phyloP scores from a whole-genome alignment of 2,888 invertebrate genomes.

The Stomorhina lunata region DNA sequence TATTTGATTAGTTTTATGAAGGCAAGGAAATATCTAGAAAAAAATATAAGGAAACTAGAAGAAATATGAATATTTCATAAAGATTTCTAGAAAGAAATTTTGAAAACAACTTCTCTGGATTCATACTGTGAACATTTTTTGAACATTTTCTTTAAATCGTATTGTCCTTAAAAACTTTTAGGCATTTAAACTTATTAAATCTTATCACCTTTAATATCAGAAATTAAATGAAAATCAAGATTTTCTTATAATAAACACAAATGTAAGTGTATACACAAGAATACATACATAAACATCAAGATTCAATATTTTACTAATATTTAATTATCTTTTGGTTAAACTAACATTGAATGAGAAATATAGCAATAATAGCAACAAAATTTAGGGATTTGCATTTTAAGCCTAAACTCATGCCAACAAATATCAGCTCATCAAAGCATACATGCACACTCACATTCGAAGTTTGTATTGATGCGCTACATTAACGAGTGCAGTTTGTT shows the following conservation, averaged over 20 bases:
- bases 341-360: conserved; percentile 1
- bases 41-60: too few species aligned
- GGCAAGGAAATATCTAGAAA: too few species aligned
- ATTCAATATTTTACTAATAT: conserved; percentile 46
- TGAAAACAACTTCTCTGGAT: too few species aligned
- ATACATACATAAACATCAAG: neutral
- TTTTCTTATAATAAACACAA: neutral
- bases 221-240: neutral
- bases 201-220: neutral
- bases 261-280: neutral
- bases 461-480: too few species aligned
- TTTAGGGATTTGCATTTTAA: conserved; percentile 23
- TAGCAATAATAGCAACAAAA: conserved; percentile 6
- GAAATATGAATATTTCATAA: too few species aligned
- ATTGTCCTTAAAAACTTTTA: too few species aligned
- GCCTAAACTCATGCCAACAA: conserved; percentile 29
- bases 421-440: conserved; percentile 35
- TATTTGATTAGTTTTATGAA: too few species aligned
- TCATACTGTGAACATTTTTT: too few species aligned
- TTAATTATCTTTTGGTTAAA: conserved; percentile 53
- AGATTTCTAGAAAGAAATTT: too few species aligned
- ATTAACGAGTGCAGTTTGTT: too few species aligned
- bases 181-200: neutral
- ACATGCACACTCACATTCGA: neutral
- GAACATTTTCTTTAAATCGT: too few species aligned